Evolutionary conservation across 2,888 invertebrate genomes (phyloP), one percentile per base, ranked within the genome.

Genomic region (Drosophila meridionalis): DNA sequence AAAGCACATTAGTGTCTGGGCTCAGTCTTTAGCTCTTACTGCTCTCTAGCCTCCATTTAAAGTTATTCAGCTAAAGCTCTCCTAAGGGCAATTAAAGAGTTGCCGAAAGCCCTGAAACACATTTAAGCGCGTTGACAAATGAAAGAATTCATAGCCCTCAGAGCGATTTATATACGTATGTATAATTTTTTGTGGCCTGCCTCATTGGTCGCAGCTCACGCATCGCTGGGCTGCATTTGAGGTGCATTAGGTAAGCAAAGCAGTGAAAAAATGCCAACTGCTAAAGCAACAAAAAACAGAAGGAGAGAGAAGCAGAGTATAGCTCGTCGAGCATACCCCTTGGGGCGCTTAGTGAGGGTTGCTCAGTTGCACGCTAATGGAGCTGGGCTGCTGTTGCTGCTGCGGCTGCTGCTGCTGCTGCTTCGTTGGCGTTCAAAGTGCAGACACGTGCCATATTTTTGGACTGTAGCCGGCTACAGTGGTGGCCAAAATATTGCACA

Each of bases 381-480:
- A 83, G 87, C 78, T 42, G 69, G 56, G 72, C 76, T 80, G 89
- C 82, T 79, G 73, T 75, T 78, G 74, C 74, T 80, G 87, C 82
- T 78, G 38, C 20, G 20, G 20, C 45, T 45, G 26, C 12, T 80
- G 89, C 78, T 79, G 74, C 76, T 78, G 77, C 75, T 80, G 88
- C 80, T 78, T 78, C 81, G 87, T 84, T 88, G 85, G 77, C 70
- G 76, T 69, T 80, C 81, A 87, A 87, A 90, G 90, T 90, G 90
- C 90, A 82, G 90, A 90, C 90, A 90, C 90, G 90, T 90, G 90
- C 85, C 90, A 64, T 48, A 73, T 68, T 60, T 34, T 11, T 11
- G 26, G 38, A 28, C 61, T 48, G 47, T 34, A 34, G 40, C 11
- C 34, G 32, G 43, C 58, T 69, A 87, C 87, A 84, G 67, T 87